These are phyloP conservation scores for Troides aeacus DNA, from an alignment of 2,888 invertebrate genomes.

Conservation along the genomic window DNA sequence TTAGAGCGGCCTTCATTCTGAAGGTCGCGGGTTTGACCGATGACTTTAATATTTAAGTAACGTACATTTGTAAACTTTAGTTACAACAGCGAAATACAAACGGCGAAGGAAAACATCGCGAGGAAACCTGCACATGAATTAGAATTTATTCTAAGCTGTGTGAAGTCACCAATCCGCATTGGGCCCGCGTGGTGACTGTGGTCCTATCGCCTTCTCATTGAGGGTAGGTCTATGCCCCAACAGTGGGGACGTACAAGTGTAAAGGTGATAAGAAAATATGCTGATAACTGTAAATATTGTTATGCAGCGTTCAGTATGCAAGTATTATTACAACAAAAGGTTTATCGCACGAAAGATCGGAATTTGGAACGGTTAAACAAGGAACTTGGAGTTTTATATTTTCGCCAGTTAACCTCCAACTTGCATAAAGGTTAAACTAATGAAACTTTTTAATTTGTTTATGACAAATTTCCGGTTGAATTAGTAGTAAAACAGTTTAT, in stretches of 20 bases:
- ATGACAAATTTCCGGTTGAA: conserved; percentile 6
- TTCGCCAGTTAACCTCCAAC: conserved; percentile 15
- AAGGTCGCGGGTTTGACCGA: too few species aligned
- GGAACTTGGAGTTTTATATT: not conserved
- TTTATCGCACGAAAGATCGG: not conserved
- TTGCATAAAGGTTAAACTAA: conserved; percentile 20
- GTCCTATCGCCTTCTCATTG: too few species aligned
- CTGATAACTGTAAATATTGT: not conserved
- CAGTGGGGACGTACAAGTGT: not conserved
- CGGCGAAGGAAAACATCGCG: too few species aligned
- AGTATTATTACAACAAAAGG: conserved; percentile 9
- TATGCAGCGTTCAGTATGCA: not conserved
- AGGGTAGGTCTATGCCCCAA: too few species aligned
- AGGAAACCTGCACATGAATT: too few species aligned
- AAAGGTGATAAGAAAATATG: not conserved
- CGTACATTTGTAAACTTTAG: too few species aligned
- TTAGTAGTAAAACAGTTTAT: not conserved
- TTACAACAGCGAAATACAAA: too few species aligned
- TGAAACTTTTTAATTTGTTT: conserved; percentile 13
- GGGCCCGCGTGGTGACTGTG: too few species aligned
- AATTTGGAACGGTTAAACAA: not conserved
- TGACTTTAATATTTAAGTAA: too few species aligned
- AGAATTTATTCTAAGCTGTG: too few species aligned
- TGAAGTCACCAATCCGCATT: too few species aligned
- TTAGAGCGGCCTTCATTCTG: too few species aligned